Base-by-base conservation (phyloP, 2,888 invertebrate species). In the Acanthosoma haemorrhoidale region DNA sequence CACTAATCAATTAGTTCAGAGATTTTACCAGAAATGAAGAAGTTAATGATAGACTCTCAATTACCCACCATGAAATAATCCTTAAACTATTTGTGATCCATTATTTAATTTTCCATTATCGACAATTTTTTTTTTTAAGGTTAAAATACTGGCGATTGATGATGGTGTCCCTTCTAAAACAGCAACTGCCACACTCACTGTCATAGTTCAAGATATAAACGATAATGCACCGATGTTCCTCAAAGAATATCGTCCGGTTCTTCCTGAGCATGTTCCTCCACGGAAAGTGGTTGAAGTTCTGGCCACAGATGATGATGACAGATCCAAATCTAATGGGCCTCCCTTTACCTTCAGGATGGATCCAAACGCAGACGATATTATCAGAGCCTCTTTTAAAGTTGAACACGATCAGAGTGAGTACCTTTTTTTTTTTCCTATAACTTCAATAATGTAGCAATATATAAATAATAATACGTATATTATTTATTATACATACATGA, bases 281-380 rank as follows among this genome's bases (percentile, higher is more conserved):
- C 87, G 92, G 75, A 93, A 93, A 81, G 94, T 95, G 1, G 92
- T 94, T 3, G 95, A 95, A 82, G 92, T 95, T 74, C 83, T 94
- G 75, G 95, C 95, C 1, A 95, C 94, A 3, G 95, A 95, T 78
- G 94, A 95, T 78, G 95, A 95, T 78, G 95, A 95, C 79, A 85
- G 94, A 74, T 94, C 92, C 0, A 95, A 94, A 80, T 94, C 92
- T 77, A 96, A 96, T 79, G 96, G 96, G 0, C 96, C 96, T 43
- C 96, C 96, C n/a, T 96, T 96, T 85, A 90, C 94, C 77, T 92
- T 97, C 82, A 84, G 93, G 76, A 85, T 96, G 82, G 95, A 96
- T 78, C 94, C 95, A 39, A 93, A 93, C 76, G 94, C 94, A 3
- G 93, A 94, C 80, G 95, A 96, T 79, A 90, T 94, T 74, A 95